phyloP scores from a whole-genome alignment of 1,140 invertebrate genomes.

The Maniola jurtina region DNA sequence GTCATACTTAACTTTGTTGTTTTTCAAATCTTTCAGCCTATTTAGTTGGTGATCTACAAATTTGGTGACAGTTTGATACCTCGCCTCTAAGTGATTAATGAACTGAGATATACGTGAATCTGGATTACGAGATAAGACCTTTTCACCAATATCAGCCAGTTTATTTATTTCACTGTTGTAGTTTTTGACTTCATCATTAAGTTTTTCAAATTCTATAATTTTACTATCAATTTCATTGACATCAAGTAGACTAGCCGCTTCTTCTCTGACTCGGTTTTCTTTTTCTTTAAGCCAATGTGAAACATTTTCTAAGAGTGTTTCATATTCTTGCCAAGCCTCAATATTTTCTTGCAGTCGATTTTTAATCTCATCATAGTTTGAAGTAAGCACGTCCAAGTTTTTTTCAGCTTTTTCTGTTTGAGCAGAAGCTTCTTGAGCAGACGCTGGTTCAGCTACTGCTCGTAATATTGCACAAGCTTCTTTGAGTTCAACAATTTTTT shows the following conservation, averaged over 20 bases:
- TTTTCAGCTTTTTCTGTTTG: conserved; percentile 83
- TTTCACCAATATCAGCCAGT: conserved; percentile 83
- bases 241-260: conserved; percentile 85
- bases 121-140: conserved; percentile 87
- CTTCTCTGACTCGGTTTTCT: conserved; percentile 87
- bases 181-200: conserved; percentile 82
- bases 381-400: conserved; percentile 85
- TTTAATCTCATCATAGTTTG: conserved; percentile 84
- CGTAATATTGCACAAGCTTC: conserved; percentile 83
- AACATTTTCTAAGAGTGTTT: conserved; percentile 86
- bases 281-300: conserved; percentile 92
- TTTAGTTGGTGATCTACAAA: conserved; percentile 84
- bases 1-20: conserved; percentile 83
- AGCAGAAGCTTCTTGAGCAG: conserved; percentile 80
- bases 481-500: conserved; percentile 83
- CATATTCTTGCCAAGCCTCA: conserved; percentile 89
- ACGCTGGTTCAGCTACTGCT: conserved; percentile 84
- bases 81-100: conserved; percentile 86
- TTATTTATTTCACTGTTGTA: conserved; percentile 84
- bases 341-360: conserved; percentile 85
- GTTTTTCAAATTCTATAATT: conserved; percentile 82
- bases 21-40: conserved; percentile 83
- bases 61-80: conserved; percentile 88
- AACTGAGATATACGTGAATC: conserved; percentile 90
- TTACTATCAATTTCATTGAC: conserved; percentile 86